Base-by-base conservation (phyloP, 2,888 invertebrate species). In the Amitus sp. region DNA sequence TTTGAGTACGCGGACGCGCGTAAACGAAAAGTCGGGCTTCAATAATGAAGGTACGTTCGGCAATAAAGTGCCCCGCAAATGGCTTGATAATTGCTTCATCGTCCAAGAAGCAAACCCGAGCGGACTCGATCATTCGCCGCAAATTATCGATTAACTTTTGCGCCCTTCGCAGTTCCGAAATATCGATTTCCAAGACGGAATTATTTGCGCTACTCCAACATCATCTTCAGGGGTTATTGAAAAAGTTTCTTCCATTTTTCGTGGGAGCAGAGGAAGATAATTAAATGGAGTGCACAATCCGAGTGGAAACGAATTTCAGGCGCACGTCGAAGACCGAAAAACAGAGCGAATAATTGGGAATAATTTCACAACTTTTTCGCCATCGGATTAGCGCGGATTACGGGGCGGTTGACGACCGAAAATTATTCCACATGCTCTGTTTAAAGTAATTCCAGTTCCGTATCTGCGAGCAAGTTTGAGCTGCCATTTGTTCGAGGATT, bases 41-140 rank as follows among this genome's bases (percentile, higher is more conserved):
- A 23, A 23, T 23, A 23, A 23, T 7, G 23, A 7, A 18, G 15
- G 7, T 39, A 39, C 17, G 17, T 39, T 7, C 34, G n/a, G 3
- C 15, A 17, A 9, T 3, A 17, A 18, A 15, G 15, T 4, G 17
- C 39, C 17, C 17, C 13, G 17, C 13, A 2, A 39, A 15, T 17
- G 3, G 18, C 39, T 39, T 17, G 4, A 39, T 39, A 39, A 39
- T 39, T 39, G 39, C 39, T 39, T 18, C 17, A 39, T 39, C 39
- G 39, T 39, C 39, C 39, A 12, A 15, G 17, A 39, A 39, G 12
- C 18, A 4, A 39, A 39, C 12, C 15, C 39, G 3, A 34, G 34
- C 10, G 2, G 17, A 39, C 4, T 17, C 12, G 17, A 17, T 39
- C 39, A 17, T 17, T 39, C 39, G 7, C 18, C n/a, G 3, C 15